These are phyloP conservation scores for Heliconius aoede DNA, from an alignment of 2,888 invertebrate genomes.

Conservation along the genomic window DNA sequence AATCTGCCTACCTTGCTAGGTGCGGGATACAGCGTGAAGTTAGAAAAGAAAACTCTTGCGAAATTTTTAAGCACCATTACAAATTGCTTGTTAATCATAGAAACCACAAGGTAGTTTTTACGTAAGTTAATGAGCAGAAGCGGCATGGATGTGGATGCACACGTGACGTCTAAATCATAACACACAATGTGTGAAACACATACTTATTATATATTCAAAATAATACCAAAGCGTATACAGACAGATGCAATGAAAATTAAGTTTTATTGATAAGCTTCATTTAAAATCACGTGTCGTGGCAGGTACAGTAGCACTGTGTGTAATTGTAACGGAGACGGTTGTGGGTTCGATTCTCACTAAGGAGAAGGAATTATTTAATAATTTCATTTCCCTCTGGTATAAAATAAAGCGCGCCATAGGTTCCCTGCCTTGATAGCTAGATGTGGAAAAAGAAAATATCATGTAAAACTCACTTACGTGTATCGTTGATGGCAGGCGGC, in stretches of 20 bases:
- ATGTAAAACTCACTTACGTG: slow-evolving; percentile 64
- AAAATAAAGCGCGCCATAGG: not conserved
- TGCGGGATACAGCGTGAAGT: not conserved
- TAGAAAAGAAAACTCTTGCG: not conserved
- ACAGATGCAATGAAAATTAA: too few relatives aligned
- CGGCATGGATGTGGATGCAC: not conserved
- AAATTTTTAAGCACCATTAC: not conserved
- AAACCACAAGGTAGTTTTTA: slow-evolving; percentile 10
- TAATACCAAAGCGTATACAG: too few relatives aligned
- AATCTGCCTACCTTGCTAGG: too few relatives aligned
- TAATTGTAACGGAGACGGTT: too few relatives aligned
- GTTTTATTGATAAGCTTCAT: too few relatives aligned
- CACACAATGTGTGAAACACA: not conserved
- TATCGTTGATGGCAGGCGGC: slow-evolving; percentile 73
- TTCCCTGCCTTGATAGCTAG: not conserved
- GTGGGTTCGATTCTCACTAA: too few relatives aligned
- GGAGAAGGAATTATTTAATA: not conserved
- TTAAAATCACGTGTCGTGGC: not conserved
- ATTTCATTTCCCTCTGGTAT: not conserved
- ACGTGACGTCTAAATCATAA: not conserved
- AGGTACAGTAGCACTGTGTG: not conserved
- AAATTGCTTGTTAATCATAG: not conserved
- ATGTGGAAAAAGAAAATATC: not conserved
- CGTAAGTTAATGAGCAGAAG: slow-evolving; percentile 10
- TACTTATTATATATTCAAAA: not conserved